A percentile compares a stretch with the other conserved stretches of the same genome.
These are phyloP conservation scores for Psittacara wagleri DNA, from an alignment of 2,113 vertebrate genomes.

Conservation along the genomic window DNA sequence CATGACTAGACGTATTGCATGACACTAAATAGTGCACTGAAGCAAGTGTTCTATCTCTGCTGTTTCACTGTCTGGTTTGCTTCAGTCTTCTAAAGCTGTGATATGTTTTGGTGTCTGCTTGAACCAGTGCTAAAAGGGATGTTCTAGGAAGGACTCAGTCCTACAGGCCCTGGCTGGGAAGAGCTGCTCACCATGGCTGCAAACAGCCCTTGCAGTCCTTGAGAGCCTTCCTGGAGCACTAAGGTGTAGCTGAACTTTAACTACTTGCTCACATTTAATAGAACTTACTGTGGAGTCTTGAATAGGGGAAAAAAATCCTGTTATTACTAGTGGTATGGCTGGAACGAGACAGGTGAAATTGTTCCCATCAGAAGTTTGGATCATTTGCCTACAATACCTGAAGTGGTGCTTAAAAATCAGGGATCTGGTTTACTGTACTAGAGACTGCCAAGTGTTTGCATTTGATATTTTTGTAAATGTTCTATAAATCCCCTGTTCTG, in stretches of 20 bases:
- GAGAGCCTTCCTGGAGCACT: neutral
- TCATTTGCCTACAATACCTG: neutral
- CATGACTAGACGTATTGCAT: neutral
- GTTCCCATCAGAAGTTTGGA: neutral
- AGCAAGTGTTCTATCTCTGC: neutral
- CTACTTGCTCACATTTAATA: neutral
- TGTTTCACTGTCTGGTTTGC: neutral
- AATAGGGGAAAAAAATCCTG: neutral
- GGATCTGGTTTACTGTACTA: neutral
- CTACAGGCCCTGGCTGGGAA: neutral
- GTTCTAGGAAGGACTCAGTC: neutral
- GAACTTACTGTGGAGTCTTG: neutral
- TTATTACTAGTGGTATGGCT: neutral
- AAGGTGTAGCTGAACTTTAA: neutral
- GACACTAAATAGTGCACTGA: neutral
- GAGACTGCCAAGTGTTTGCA: constrained; percentile 53
- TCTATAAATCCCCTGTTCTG: constrained; percentile 49
- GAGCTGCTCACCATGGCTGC: neutral
- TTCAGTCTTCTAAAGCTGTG: neutral
- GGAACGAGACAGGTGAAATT: neutral
- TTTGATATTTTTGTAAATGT: constrained; percentile 45
- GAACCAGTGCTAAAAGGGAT: neutral
- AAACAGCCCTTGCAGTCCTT: neutral
- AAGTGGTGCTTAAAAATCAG: constrained; percentile 38
- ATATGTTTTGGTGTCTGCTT: neutral